A percentile compares a stretch with the other conserved stretches of the same genome.
These are phyloP conservation scores for Hemicrepidius hirtus DNA, from an alignment of 2,888 invertebrate species.

Conservation along the genomic window DNA sequence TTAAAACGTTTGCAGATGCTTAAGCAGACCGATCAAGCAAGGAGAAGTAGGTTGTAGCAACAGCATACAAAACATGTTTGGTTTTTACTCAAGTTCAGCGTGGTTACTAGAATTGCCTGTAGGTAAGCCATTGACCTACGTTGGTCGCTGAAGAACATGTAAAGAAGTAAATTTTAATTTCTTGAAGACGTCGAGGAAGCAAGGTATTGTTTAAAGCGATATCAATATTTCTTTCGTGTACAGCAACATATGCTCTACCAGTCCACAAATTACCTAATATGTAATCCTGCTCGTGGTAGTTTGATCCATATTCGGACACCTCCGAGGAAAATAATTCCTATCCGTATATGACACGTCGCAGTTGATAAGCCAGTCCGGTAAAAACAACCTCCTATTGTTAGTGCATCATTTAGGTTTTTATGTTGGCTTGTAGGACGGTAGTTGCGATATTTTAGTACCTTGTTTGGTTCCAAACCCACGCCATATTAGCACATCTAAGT, in stretches of 20 bases:
- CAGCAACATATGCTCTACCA: slow-evolving; percentile 37
- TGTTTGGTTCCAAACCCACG: slow-evolving; percentile 24
- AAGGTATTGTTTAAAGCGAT: slow-evolving; percentile 18
- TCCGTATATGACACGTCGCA: slow-evolving; percentile 23
- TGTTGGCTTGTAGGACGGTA: slow-evolving; percentile 5
- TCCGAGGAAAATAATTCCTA: slow-evolving; percentile 13
- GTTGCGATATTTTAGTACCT: slow-evolving; percentile 25
- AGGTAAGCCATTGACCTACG: slow-evolving; percentile 61
- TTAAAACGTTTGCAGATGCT: slow-evolving; percentile 29
- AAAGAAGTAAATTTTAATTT: slow-evolving; percentile 55
- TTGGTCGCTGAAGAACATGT: slow-evolving; percentile 53
- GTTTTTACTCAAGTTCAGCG: slow-evolving; percentile 63
- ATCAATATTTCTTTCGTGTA: slow-evolving; percentile 45
- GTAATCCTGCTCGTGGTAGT: slow-evolving; percentile 39
- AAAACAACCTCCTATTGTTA: slow-evolving; percentile 26
- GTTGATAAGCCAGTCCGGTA: slow-evolving; percentile 20
- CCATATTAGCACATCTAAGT: slow-evolving; percentile 1
- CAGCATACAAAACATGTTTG: slow-evolving; percentile 58
- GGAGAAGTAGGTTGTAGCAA: slow-evolving; percentile 53
- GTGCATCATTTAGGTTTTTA: slow-evolving; percentile 16
- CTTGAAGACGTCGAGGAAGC: background rate
- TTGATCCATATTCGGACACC: slow-evolving; percentile 44
- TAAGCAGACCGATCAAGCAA: slow-evolving; percentile 37
- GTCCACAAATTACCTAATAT: slow-evolving; percentile 52
- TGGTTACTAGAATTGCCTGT: slow-evolving; percentile 60